Evolutionary conservation across 2,113 vertebrate species (phyloP).

Genomic region (Columba livia): DNA sequence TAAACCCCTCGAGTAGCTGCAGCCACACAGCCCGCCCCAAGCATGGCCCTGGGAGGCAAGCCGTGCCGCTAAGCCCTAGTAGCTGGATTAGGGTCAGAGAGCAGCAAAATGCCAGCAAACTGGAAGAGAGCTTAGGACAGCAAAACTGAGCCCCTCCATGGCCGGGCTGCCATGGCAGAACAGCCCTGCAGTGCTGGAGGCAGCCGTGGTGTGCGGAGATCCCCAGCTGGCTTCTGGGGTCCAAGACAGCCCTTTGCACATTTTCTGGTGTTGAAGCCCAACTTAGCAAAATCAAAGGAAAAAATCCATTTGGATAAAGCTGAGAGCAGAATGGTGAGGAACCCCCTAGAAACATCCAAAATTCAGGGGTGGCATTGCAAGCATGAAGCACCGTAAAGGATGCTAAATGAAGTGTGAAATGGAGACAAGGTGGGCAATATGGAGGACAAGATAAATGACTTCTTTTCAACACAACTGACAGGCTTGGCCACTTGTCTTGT

Average conservation of each 20-base stretch:
- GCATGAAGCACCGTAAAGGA: accelerated
- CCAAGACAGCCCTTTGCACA: accelerated
- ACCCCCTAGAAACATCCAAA: background rate
- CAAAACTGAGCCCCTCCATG: background rate
- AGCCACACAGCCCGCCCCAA: background rate
- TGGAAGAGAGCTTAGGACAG: background rate
- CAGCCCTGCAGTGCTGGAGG: accelerated
- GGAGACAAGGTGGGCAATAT: background rate
- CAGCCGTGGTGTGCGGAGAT: background rate
- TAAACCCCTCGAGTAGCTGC: background rate
- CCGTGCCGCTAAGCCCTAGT: background rate
- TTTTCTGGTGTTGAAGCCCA: background rate
- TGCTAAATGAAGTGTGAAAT: background rate
- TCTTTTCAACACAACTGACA: background rate
- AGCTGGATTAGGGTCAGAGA: constrained; percentile 15
- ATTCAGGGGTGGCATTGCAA: background rate
- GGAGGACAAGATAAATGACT: background rate
- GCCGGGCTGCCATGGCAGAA: accelerated
- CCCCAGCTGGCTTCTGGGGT: background rate
- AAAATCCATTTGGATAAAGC: background rate
- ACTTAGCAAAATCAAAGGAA: background rate
- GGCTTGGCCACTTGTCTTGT: accelerated
- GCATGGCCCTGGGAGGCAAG: background rate
- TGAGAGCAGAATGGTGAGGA: background rate
- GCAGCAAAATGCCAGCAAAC: background rate